Conservation (phyloP, 2,888 invertebrate species). For the Pyrrhosoma nymphula region DNA sequence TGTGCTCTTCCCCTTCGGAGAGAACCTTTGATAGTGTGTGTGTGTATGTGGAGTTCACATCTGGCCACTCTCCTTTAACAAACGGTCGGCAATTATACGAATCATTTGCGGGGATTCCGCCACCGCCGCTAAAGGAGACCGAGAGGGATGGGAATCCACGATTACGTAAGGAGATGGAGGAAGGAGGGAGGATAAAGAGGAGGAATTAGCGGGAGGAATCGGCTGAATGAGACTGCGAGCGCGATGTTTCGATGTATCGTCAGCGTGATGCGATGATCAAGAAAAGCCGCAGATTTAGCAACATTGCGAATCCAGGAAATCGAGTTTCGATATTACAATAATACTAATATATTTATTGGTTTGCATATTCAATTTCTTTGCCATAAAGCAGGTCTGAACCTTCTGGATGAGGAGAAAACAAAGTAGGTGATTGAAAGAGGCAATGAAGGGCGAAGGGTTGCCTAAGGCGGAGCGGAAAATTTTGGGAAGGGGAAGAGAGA, state of each 20-base stretch:
- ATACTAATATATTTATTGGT: no score
- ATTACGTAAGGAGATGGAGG: neutral
- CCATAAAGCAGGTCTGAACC: no score
- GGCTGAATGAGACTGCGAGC: neutral
- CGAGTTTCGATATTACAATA: no score
- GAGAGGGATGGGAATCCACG: neutral
- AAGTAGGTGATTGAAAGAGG: no score
- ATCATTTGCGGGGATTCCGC: conserved; percentile 14
- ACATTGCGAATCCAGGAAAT: no score
- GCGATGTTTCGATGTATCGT: neutral
- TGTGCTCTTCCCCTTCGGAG: neutral
- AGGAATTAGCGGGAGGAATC: neutral
- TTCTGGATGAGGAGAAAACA: no score
- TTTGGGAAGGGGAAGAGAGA: no score
- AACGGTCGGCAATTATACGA: conserved; percentile 18
- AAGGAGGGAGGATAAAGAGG: neutral
- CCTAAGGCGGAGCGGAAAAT: no score
- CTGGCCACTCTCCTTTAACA: neutral
- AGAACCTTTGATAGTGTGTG: neutral
- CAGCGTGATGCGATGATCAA: no score
- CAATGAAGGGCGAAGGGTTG: no score
- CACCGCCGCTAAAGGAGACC: neutral
- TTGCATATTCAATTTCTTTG: no score
- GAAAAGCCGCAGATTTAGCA: no score
- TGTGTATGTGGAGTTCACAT: neutral